phyloP scores from a whole-genome alignment of 1,140 invertebrate species.

The Pseudomyrmex gracilis region DNA sequence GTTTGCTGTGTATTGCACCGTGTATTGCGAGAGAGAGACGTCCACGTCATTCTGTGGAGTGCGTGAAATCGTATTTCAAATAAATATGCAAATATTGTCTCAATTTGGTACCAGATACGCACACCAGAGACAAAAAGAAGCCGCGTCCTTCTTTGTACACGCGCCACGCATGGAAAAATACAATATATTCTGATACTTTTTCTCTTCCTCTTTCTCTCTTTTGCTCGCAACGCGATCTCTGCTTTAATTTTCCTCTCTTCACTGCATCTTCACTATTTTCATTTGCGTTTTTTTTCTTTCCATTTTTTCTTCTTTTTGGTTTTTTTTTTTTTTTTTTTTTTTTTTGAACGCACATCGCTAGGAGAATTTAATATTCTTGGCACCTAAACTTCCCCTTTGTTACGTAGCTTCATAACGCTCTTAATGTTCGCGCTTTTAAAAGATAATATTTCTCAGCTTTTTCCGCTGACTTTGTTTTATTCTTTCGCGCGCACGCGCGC shows the following conservation, averaged over 20 bases:
- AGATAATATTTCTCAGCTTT: conserved; percentile 59
- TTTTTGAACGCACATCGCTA: conserved; percentile 32
- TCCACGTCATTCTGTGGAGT: conserved; percentile 52
- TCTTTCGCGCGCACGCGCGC: neutral
- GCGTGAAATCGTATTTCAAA: conserved; percentile 53
- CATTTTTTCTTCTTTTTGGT: neutral
- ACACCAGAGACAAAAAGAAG: no score
- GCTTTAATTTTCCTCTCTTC: conserved; percentile 43
- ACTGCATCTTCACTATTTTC: conserved; percentile 7
- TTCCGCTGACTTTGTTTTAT: conserved; percentile 14
- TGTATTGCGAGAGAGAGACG: neutral
- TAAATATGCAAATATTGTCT: conserved; percentile 52
- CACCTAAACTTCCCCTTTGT: conserved; percentile 61
- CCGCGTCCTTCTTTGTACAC: no score
- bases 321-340: conserved; percentile 8
- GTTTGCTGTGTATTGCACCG: conserved; percentile 4
- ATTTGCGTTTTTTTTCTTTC: conserved; percentile 36
- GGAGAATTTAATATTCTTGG: conserved; percentile 59
- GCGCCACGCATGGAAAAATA: conserved; percentile 6
- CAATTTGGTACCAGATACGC: neutral
- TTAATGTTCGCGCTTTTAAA: conserved; percentile 59
- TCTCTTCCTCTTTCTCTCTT: neutral
- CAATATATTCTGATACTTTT: neutral
- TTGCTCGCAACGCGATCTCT: neutral
- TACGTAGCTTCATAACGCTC: conserved; percentile 59